Evolutionary conservation across 2,888 invertebrate genomes (phyloP), one percentile per base, ranked within the genome.

Genomic region (Apocheima hispidaria): DNA sequence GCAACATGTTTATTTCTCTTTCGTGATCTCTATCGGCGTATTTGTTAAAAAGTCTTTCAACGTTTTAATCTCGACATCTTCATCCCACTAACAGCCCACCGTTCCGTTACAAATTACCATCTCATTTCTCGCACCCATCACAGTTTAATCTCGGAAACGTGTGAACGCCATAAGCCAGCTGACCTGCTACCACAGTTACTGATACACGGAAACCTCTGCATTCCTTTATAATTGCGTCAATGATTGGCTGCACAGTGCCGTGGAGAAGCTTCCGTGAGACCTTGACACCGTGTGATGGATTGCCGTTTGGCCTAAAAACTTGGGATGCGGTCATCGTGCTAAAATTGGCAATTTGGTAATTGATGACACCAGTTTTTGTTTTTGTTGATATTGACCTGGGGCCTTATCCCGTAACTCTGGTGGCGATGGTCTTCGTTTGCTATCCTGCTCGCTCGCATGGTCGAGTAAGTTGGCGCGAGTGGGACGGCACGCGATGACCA

Each of bases 131-230:
- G 18, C 46, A 49, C 35, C 23, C 49, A 14, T 49, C 35, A 23
- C 35, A 30, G 5, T 20, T 35, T 36, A 14, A 36, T 49, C 49
- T 33, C 10, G 23, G 20, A 33, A 33, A 49, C 49, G 49, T 49
- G 49, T 49, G 49, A 49, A 49, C 49, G 35, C 49, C 49, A 49
- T 40, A 38, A 21, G 21, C 50, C 38, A 35, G 18, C 38, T 16
- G 51, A 51, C 51, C 51, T 26, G 51, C 40, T 51, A 51, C 51
- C 51, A 51, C 51, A 51, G 51, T 51, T 50, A 41, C 49, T 36
- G 33, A 23, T 51, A 40, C 51, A 26, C 38, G 40, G 51, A 51
- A 51, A 49, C 21, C 14, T 26, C 21, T 18, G 30, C 51, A 51
- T 51, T 51, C 51, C 51, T 51, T 40, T 51, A 20, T 51, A 51